Evolutionary conservation across 2,797 vertebrate genomes (phyloP), one percentile per base, ranked within the genome.

Genomic region (Pachyuromys duprasi): DNA sequence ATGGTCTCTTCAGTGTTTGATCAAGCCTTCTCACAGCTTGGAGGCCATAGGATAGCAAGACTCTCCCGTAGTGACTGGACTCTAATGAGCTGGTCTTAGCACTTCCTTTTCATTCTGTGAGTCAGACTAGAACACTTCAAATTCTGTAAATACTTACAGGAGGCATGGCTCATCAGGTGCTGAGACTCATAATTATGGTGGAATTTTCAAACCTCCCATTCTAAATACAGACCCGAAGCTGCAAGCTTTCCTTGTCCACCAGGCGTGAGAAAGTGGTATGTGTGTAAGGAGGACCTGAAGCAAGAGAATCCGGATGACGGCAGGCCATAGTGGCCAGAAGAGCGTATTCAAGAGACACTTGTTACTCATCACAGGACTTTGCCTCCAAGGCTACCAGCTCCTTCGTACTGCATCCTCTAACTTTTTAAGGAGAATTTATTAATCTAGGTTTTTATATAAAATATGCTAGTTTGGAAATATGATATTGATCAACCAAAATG

Each of bases 401-500:
- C 28, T 55, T 28, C 26, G 0, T 65, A 36, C 8, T 33, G 20
- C 13, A 87, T 74, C 60, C 53, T 76, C 39, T 70, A 89, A 89
- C 78, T 42, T 76, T 92, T 78, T 36, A 92, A 49, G 18, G 39
- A 39, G 67, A 39, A 65, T 22, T 20, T 31, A 67, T 53, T 18
- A 53, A 22, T 87, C 87, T 83, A 20, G 31, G 39, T 62, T 36
- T 86, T 92, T 90, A 91, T 55, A 57, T 31, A 84, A 82, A 94
- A 72, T 39, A 92, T 42, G 28, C 24, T 82, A 83, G 81, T 87
- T 70, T 82, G 83, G 86, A 70, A 92, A 62, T 20, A 69, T 14
- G 28, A 33, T 57, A 26, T 49, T 57, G 12, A 57, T 91, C 72
- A 55, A 86, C 31, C 65, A 86, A 86, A 53, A 86, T 33, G 53